Conservation (phyloP, 2,888 invertebrate species). For the Fragum whitleyi region DNA sequence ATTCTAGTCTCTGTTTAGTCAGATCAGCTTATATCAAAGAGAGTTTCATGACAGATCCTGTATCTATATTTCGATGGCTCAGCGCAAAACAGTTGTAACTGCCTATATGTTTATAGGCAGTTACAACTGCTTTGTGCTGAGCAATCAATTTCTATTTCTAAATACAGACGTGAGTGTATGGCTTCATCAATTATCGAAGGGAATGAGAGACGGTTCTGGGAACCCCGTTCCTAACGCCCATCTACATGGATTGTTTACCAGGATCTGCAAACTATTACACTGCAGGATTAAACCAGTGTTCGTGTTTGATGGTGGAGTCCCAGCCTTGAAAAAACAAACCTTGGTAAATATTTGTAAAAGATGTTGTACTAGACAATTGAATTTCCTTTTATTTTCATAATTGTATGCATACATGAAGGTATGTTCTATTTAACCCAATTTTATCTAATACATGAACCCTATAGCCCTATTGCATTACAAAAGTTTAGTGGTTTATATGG, state of each 20-base stretch:
- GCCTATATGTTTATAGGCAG: too few relatives aligned
- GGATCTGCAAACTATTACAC: constrained; percentile 97
- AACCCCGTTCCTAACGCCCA: constrained; percentile 93
- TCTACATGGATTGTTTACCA: constrained; percentile 95
- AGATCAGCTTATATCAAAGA: too few relatives aligned
- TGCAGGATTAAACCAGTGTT: constrained; percentile 98
- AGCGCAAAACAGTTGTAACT: too few relatives aligned
- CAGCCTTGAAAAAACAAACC: constrained; percentile 95
- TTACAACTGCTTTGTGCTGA: too few relatives aligned
- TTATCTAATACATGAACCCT: too few relatives aligned
- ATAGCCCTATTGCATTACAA: too few relatives aligned
- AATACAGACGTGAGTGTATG: constrained; percentile 97
- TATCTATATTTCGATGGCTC: too few relatives aligned
- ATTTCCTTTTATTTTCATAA: background rate
- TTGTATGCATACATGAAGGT: too few relatives aligned
- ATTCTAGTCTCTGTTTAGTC: too few relatives aligned
- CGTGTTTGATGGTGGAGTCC: constrained; percentile 99
- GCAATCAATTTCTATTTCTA: background rate
- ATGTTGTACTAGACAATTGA: background rate
- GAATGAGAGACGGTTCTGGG: constrained; percentile 93
- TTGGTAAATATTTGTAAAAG: constrained; percentile 89
- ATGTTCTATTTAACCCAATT: too few relatives aligned
- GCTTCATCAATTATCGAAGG: constrained; percentile 98
- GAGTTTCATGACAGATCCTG: too few relatives aligned
- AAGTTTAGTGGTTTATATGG: too few relatives aligned